phyloP scores from a whole-genome alignment of 2,888 invertebrate genomes.

The Unio delphinus region DNA sequence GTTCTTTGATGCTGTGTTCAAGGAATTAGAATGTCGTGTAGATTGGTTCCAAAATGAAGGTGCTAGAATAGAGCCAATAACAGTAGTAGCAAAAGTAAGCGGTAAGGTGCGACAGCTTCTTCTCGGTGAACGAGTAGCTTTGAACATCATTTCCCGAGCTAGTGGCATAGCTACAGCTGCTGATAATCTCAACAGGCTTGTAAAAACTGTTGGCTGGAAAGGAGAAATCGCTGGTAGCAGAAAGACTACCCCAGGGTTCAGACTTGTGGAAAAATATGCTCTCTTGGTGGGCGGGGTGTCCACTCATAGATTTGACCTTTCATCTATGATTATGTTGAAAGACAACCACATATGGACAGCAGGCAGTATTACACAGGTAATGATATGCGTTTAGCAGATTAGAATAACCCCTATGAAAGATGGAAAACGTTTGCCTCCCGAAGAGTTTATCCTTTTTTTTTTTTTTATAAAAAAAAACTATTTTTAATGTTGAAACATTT shows the following conservation, averaged over 20 bases:
- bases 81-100: slow-evolving; percentile 63
- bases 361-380: slow-evolving; percentile 68
- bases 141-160: slow-evolving; percentile 70
- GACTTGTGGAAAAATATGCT: slow-evolving; percentile 73
- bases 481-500: no score
- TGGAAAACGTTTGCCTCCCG: no score
- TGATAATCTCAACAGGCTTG: slow-evolving; percentile 44
- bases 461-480: no score
- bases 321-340: slow-evolving; percentile 73
- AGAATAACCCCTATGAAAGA: no score
- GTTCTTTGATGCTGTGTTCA: slow-evolving; percentile 71
- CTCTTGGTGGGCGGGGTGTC: slow-evolving; percentile 71
- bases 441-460: no score
- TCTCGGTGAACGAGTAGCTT: slow-evolving; percentile 70
- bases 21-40: slow-evolving; percentile 67
- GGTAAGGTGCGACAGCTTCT: slow-evolving; percentile 69
- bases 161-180: slow-evolving; percentile 71
- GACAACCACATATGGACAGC: slow-evolving; percentile 73
- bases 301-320: slow-evolving; percentile 71
- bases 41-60: slow-evolving; percentile 68
- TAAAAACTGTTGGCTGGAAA: slow-evolving; percentile 59
- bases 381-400: not conserved
- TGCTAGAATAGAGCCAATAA: slow-evolving; percentile 48
- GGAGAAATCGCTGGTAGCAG: slow-evolving; percentile 72
- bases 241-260: slow-evolving; percentile 73